Evolutionary conservation across 2,113 vertebrate genomes (phyloP).

Genomic region (Hemiscyllium ocellatum): DNA sequence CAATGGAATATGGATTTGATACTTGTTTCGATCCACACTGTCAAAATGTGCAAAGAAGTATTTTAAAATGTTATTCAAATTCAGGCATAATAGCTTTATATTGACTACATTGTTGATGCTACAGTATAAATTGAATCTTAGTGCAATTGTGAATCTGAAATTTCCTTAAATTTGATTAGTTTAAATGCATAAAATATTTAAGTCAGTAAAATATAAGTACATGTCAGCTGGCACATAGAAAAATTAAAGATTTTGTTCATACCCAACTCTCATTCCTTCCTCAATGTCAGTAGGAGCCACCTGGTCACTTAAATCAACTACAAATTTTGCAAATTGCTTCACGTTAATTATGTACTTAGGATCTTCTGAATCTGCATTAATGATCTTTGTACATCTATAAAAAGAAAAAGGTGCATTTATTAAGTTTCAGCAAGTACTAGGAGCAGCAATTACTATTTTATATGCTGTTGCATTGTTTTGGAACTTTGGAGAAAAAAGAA

Average conservation of each 20-base stretch:
- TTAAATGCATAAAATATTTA: neutral
- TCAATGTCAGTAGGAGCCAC: slow-evolving; percentile 98
- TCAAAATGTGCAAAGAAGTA: slow-evolving; percentile 21
- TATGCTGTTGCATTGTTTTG: too few species aligned
- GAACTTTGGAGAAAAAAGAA: too few species aligned
- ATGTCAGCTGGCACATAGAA: neutral
- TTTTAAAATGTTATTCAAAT: neutral
- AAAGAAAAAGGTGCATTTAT: neutral
- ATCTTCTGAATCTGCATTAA: slow-evolving; percentile 96
- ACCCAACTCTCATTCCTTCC: slow-evolving; percentile 98
- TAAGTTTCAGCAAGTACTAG: neutral
- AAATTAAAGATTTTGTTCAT: slow-evolving; percentile 45
- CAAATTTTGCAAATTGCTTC: slow-evolving; percentile 98
- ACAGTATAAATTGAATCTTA: neutral
- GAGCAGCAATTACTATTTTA: too few species aligned
- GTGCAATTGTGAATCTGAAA: neutral
- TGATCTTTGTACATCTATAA: slow-evolving; percentile 92
- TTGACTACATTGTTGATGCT: neutral
- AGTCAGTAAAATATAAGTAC: neutral
- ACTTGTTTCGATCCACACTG: slow-evolving; percentile 97
- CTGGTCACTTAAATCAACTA: slow-evolving; percentile 97
- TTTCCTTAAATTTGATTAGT: neutral
- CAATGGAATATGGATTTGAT: slow-evolving; percentile 96
- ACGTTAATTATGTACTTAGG: slow-evolving; percentile 99
- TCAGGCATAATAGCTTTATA: neutral